These are phyloP conservation scores for Liposcelis brunnea DNA, from an alignment of 2,888 invertebrate genomes.

Conservation along the genomic window DNA sequence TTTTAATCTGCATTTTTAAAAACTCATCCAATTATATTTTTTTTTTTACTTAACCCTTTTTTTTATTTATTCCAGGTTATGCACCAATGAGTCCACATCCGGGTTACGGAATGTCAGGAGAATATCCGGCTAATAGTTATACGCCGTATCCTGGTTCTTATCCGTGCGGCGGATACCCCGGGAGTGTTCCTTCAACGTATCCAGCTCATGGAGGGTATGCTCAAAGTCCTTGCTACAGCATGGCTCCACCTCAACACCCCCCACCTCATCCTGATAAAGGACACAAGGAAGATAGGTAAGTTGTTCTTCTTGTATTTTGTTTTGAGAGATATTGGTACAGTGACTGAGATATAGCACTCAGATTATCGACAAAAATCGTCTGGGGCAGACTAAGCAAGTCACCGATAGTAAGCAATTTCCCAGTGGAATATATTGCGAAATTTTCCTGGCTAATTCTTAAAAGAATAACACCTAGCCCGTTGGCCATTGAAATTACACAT, in stretches of 20 bases:
- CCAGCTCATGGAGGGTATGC: slow-evolving; percentile 31
- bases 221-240: slow-evolving; percentile 59
- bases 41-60: slow-evolving; percentile 10
- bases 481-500: too few species aligned
- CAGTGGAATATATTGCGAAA: too few species aligned
- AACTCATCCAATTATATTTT: slow-evolving; percentile 3
- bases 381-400: too few species aligned
- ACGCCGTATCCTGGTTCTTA: slow-evolving; percentile 44
- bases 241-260: slow-evolving; percentile 67
- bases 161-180: slow-evolving; percentile 39
- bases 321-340: too few species aligned
- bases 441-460: too few species aligned
- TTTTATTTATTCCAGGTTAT: slow-evolving; percentile 40
- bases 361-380: too few species aligned
- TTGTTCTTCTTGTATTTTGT: slow-evolving; percentile 13
- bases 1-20: slow-evolving; percentile 6
- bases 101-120: slow-evolving; percentile 62
- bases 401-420: too few species aligned
- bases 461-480: too few species aligned
- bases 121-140: slow-evolving; percentile 61
- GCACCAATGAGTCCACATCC: slow-evolving; percentile 72
- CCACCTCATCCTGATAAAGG: slow-evolving; percentile 23
- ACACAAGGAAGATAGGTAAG: slow-evolving; percentile 54
- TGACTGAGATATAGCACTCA: too few species aligned
- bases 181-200: slow-evolving; percentile 21